A percentile compares a stretch with the other conserved stretches of the same genome.
These are phyloP conservation scores for Euplagia quadripunctaria DNA, from an alignment of 2,888 invertebrate genomes.

Conservation along the genomic window DNA sequence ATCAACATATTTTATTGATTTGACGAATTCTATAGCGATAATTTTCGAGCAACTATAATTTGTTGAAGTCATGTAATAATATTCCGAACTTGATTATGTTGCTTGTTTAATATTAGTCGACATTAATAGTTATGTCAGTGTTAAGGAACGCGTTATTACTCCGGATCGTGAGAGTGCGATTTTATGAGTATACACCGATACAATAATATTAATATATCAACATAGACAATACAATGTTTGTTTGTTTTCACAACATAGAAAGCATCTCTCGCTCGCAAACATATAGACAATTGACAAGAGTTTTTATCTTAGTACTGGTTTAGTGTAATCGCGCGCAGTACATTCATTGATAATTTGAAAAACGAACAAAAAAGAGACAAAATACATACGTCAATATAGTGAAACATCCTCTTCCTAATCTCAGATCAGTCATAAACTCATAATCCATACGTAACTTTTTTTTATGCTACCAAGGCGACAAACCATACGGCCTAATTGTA, in stretches of 20 bases:
- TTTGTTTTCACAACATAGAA: conserved; percentile 4
- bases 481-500: not conserved
- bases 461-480: not conserved
- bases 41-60: not conserved
- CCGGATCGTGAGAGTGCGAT: not conserved
- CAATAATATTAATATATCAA: not conserved
- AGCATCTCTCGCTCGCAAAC: not conserved
- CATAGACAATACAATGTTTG: conserved; percentile 4
- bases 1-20: too few species aligned
- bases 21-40: too few species aligned
- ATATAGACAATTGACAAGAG: not conserved
- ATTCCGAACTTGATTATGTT: not conserved
- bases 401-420: too few species aligned
- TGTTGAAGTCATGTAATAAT: not conserved
- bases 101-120: not conserved
- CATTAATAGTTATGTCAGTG: not conserved
- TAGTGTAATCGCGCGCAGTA: not conserved
- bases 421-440: not conserved
- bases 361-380: not conserved
- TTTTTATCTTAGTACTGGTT: not conserved
- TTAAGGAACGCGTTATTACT: not conserved
- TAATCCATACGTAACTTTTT: not conserved
- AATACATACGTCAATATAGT: too few species aligned
- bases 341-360: not conserved
- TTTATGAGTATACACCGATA: not conserved